Base-by-base conservation (phyloP, 2,113 vertebrate species). In the Protomyctophum bolini region DNA sequence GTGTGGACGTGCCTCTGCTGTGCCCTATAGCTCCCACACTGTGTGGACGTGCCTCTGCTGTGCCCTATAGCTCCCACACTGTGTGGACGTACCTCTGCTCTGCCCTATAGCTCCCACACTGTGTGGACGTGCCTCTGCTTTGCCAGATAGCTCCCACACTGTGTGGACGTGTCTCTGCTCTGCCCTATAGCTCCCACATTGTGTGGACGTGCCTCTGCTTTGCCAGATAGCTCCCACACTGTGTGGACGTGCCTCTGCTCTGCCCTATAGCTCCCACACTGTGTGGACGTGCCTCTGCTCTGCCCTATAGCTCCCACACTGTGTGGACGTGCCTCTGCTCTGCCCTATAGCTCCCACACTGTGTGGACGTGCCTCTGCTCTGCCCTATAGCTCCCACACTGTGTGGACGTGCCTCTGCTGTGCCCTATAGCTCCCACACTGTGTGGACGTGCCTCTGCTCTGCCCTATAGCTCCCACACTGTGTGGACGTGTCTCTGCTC, bases 61-160 rank as follows among this genome's bases (percentile, higher is more conserved):
- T 87, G 60, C 63, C 61, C 75, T 67, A 74, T n/a, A n/a, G 45
- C 65, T 83, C 54, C 57, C 74, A 72, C 63, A 62, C 73, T 90
- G 89, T 75, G n/a, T 66, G 72, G 50, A 57, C 68, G 58, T 82
- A 59, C 82, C 73, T 81, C 89, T 87, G 90, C 90, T 78, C 81
- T 87, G 60, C 63, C 61, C 75, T 67, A 74, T n/a, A n/a, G 45
- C 65, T 83, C 54, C 57, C 74, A 72, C 63, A 62, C 73, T 90
- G 89, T 75, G n/a, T 66, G 72, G 50, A 57, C 68, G 58, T 82
- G 60, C 82, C 73, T 81, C 89, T 87, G 90, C 90, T 78, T 82
- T 87, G 60, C 63, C 61, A 73, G n/a, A n/a, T 67, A 74, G 45
- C 65, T 83, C 54, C 57, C 74, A 72, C 63, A 62, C 73, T 90